Base-by-base conservation (phyloP, 2,888 invertebrate species). In the Seira ritae region DNA sequence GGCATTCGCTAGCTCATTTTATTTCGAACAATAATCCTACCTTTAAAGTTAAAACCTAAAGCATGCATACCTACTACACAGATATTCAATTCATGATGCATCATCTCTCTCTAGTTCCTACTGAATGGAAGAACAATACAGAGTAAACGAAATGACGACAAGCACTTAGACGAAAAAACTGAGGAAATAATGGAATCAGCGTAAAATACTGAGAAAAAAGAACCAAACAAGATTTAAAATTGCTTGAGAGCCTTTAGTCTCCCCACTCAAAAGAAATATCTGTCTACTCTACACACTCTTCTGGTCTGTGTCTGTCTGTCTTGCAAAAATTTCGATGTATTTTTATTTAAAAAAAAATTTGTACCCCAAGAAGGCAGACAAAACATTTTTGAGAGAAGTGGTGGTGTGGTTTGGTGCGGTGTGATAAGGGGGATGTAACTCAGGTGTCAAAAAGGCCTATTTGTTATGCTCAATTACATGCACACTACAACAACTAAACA, bases 401-500 rank as follows among this genome's bases (percentile, higher is more conserved):
- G 80, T 80, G 80, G 31, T 31, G 31, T 8, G 31, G 31, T 31
- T 31, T 31, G 31, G 31, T 31, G 2, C 8, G 31, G 31, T 31
- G 31, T 31, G 31, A 80, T n/a, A n/a, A 80, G 80, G 74, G 80
- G 80, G 80, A 68, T 80, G 80, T 75, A 80, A 80, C 80, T 69
- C 50, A 70, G 70, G 75, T 80, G 80, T 80, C 80, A 80, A 80
- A 74, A 74, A 62, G 66, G 70, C 42, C 75, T 80, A 80, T 80
- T 80, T 80, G 74, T 80, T 80, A 80, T 68, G 75, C 80, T 80
- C 80, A 80, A 80, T 80, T 80, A 80, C 80, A 68, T 75, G 80
- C 80, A 65, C 22, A 74, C 70, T 65, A 74, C 70, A 80, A 68
- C 60, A 70, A 60, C 69, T 37, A 37, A 22, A 19, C 17, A 60